These are phyloP conservation scores for Podarcis siculus DNA, from an alignment of 2,797 vertebrate species.

Conservation along the genomic window DNA sequence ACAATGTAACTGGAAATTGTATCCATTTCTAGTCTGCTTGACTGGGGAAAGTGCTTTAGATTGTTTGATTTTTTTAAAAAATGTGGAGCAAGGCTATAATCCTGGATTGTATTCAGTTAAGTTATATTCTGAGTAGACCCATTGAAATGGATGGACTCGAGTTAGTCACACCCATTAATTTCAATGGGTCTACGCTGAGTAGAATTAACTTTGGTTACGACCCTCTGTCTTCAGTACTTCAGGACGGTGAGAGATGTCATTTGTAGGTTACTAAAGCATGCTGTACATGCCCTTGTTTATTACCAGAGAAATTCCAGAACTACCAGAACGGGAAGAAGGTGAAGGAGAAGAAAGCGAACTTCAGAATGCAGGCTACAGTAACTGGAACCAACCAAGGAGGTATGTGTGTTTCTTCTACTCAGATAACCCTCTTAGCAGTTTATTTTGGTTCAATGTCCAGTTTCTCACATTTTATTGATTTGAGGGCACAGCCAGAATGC, in stretches of 20 bases:
- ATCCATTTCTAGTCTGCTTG: not conserved
- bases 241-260: not conserved
- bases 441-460: not conserved
- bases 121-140: too few species aligned
- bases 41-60: not conserved
- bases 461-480: not conserved
- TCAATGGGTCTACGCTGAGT: too few species aligned
- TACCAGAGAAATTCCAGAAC: constrained; percentile 83
- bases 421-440: not conserved
- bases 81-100: too few species aligned
- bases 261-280: constrained; percentile 4
- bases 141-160: too few species aligned
- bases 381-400: constrained; percentile 94
- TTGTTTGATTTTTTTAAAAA: not conserved
- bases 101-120: too few species aligned
- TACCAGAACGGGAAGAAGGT: constrained; percentile 97
- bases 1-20: not conserved
- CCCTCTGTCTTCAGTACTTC: not conserved
- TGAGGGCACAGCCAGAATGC: not conserved
- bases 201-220: too few species aligned
- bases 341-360: constrained; percentile 96
- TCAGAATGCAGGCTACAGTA: constrained; percentile 85
- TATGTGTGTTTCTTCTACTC: constrained; percentile 70
- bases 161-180: too few species aligned
- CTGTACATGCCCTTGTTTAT: constrained; percentile 47